Base-by-base conservation (phyloP, 2,113 vertebrate genomes). In the Pogonocichla stellata region DNA sequence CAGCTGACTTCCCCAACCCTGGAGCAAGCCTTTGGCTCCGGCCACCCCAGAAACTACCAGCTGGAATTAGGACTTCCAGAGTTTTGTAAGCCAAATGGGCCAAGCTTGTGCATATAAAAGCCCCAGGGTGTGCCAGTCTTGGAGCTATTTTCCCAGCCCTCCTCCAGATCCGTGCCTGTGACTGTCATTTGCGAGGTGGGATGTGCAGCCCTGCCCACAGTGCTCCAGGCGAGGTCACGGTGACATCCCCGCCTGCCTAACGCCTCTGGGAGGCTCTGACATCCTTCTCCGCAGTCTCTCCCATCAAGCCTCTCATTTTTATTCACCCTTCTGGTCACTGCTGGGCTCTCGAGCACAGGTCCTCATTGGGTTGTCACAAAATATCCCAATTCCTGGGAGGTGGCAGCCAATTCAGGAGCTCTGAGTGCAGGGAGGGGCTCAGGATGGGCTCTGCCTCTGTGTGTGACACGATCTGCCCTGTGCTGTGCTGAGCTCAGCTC, bases 111-210 rank as follows among this genome's bases (percentile, higher is more conserved):
- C 45, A 45, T 29, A 11, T 19, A 19, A 45, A 85, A 88, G 53
- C 53, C 66, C 40, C 81, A 25, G 53, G 77, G 36, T 71, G 40
- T 90, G 87, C 70, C 84, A 57, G n/a, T 15, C 69, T 69, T 31
- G 69, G 72, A 94, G 61, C 47, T 83, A 6, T 69, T 90, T 91
- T 94, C 54, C 78, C 62, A 91, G 65, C 53, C 53, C 70, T 90
- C 42, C 80, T 62, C 87, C 79, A 65, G 61, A 57, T 74, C 60
- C 17, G 14, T 53, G 56, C 70, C 61, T 72, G 67, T 80, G 90
- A 45, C 60, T 81, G 90, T 48, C 78, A 34, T 80, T 85, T 33
- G 60, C 0, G 5, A 85, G 85, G 62, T 77, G 85, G 88, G 79
- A 72, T 50, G 73, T 3, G 6, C 81, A 85, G 90, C 64, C 78